Base-by-base conservation (phyloP, 2,888 invertebrate genomes). In the Embidobia sp. region DNA sequence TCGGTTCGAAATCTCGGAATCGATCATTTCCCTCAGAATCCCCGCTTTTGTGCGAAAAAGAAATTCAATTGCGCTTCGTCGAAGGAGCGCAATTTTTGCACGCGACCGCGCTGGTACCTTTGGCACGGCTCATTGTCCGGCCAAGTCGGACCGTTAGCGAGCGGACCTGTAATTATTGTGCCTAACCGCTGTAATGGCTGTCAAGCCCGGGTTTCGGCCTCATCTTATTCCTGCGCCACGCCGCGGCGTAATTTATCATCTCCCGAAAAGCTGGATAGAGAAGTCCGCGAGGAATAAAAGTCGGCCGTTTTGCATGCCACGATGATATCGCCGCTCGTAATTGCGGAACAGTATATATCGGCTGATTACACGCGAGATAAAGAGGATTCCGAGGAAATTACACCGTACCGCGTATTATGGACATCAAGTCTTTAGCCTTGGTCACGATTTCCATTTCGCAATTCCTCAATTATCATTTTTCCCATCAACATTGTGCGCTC, bases 291-390 rank as follows among this genome's bases (percentile, higher is more conserved):
- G 3, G 7, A 63, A 64, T 13, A 48, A 70, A 77, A 77, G 49
- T 63, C 63, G 49, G 44, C 11, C 57, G 46, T 37, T 77, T 73
- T 67, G 64, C 69, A 55, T 73, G 69, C 73, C 55, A 55, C 73
- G 77, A 77, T 77, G 73, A 49, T 77, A 77, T 77, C 77, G 73
- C 73, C 29, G 44, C 31, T 63, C 73, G 69, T 77, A 77, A 77
- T 77, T 77, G 77, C 73, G 46, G 73, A 49, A 73, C 77, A 69
- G 73, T 77, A 73, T 63, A 77, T 77, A 72, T 73, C 73, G 67
- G 63, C 49, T 67, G 77, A 77, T 77, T 73, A 77, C 73, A 64
- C 46, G 69, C 49, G 51, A 73, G 77, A 77, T 77, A 73, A 67
- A 72, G 55, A 31, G 57, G 77, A 77, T 77, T 73, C 77, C 73